Percentiles rank a stretch among this genome's conserved stretches.
Evolutionary conservation across 2,797 vertebrate species (phyloP).

Genomic region (Amniataba percoides): DNA sequence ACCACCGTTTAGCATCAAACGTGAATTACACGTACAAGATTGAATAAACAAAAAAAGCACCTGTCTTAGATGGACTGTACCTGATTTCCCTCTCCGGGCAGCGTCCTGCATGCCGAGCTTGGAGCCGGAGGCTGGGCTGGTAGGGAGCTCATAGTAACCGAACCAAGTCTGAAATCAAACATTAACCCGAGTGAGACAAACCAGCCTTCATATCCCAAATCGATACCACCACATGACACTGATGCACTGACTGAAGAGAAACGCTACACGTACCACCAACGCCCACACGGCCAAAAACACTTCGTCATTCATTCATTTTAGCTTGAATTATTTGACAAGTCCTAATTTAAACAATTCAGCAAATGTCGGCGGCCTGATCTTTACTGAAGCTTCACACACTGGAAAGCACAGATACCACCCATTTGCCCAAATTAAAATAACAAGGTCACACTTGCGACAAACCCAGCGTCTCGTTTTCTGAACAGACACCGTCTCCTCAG

Average conservation of each 20-base stretch:
- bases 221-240: background rate
- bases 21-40: background rate
- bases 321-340: background rate
- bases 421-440: background rate
- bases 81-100: conserved; percentile 89
- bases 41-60: background rate
- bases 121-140: conserved; percentile 85
- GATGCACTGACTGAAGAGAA: background rate
- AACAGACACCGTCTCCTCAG: too few species aligned
- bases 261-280: background rate
- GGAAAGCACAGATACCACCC: too few species aligned
- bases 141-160: conserved; percentile 90
- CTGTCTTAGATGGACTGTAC: conserved; percentile 71
- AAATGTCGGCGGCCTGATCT: background rate
- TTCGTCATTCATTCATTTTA: background rate
- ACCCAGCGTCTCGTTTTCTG: accelerated
- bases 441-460: background rate
- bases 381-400: background rate
- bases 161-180: conserved; percentile 72
- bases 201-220: background rate
- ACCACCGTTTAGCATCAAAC: background rate
- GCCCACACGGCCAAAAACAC: background rate
- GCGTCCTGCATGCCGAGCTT: conserved; percentile 85
- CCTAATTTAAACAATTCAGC: background rate
- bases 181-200: background rate